Base-by-base conservation (phyloP, 2,113 vertebrate species). In the Hemibagrus wyckioides region DNA sequence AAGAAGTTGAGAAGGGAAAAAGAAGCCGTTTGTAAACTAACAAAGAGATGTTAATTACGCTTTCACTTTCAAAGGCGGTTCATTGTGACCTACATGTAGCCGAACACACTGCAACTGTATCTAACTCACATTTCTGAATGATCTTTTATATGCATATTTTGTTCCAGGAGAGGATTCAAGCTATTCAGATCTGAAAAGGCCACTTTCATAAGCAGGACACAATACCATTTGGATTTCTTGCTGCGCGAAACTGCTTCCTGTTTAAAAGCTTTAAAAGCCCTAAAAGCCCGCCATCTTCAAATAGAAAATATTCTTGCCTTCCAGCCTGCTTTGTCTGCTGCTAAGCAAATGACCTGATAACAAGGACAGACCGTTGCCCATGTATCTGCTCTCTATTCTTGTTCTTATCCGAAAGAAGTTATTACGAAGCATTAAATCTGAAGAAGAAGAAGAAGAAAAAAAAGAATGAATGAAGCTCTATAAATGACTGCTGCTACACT, bases 131-230 rank as follows among this genome's bases (percentile, higher is more conserved):
- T 17, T 83, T n/a, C 30, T 79, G 65, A 85, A 83, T 50, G 21
- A 39, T 75, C 73, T 80, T 75, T 65, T 50, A 63, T 73, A 59
- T 39, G 59, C n/a, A 14, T 21, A 50, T 76, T 82, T 54, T 63
- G 69, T 87, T 19, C 44, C 50, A 85, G 44, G 21, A 75, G 25
- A 9, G 57, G 52, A 79, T 44, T 10, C 4, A 15, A 14, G 44
- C 3, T 50, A 33, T 61, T 82, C 33, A 87, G 85, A 85, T 67
- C 52, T 73, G 39, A 90, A 88, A 88, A 77, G 48, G 67, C n/a
- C 17, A 48, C 39, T 75, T 80, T 86, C 50, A 73, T 39, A 54
- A 69, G 48, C 19, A 41, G 41, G 54, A 39, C 76, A 85, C 57
- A 80, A 65, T 83, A 76, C 39, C 57, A 48, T 79, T 59, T 41